phyloP scores from a whole-genome alignment of 2,113 vertebrate genomes.

The Ascaphus truei region DNA sequence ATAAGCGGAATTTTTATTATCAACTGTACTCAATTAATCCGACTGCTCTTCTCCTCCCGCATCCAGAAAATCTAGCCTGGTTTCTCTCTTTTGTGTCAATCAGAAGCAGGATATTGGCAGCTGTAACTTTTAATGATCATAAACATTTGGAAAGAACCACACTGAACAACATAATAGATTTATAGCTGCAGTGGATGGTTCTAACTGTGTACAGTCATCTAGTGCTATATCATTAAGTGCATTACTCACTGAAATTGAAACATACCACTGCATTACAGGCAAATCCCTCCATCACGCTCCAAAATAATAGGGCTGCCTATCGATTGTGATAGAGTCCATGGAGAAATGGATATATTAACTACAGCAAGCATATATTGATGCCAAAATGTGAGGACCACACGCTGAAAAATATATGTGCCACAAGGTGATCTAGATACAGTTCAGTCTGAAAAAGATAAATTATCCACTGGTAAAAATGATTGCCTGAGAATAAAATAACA shows the following conservation, averaged over 20 bases:
- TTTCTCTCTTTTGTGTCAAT: neutral
- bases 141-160: neutral
- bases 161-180: neutral
- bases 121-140: neutral
- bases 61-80: neutral
- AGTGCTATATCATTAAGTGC: neutral
- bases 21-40: neutral
- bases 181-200: neutral
- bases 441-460: slow-evolving; percentile 2
- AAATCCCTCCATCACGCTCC: slow-evolving; percentile 11
- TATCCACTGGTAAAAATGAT: slow-evolving; percentile 14
- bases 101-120: neutral
- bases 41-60: neutral
- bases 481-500: slow-evolving; percentile 17
- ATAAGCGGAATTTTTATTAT: neutral
- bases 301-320: slow-evolving; percentile 14
- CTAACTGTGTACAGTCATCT: neutral
- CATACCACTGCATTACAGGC: neutral
- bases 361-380: slow-evolving; percentile 4
- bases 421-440: slow-evolving; percentile 15
- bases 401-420: slow-evolving; percentile 16
- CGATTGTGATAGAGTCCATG: slow-evolving; percentile 6
- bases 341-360: slow-evolving; percentile 7
- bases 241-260: slow-evolving; percentile 13
- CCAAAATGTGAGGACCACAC: neutral